Percentiles rank a stretch among this genome's conserved stretches.
These are phyloP conservation scores for Pluvialis apricaria DNA, from an alignment of 2,113 vertebrate genomes.

Conservation along the genomic window DNA sequence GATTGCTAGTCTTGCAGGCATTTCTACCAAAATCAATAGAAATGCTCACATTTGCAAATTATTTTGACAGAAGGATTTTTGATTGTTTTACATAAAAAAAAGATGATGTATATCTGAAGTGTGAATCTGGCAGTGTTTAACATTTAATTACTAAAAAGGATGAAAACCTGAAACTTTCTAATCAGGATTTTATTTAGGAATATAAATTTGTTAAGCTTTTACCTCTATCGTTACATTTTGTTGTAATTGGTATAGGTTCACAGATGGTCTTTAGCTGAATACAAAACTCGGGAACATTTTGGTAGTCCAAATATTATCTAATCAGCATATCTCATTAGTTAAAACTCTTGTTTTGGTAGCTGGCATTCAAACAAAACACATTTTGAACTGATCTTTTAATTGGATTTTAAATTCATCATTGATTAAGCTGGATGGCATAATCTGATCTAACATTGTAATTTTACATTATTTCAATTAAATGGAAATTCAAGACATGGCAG, in stretches of 20 bases:
- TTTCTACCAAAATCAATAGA: neutral
- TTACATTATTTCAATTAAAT: neutral
- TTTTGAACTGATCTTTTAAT: neutral
- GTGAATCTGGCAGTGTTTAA: neutral
- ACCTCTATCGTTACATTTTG: neutral
- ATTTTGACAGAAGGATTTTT: neutral
- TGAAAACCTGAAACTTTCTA: neutral
- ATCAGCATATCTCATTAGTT: neutral
- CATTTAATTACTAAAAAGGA: neutral
- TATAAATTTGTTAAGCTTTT: neutral
- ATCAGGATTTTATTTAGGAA: neutral
- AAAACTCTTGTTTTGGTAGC: neutral
- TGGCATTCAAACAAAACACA: neutral
- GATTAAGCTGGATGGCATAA: neutral
- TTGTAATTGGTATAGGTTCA: neutral
- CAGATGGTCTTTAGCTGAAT: neutral
- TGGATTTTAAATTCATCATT: neutral
- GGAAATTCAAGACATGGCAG: neutral
- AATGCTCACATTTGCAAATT: neutral
- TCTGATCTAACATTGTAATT: neutral
- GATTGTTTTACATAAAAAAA: neutral
- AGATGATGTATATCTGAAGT: neutral
- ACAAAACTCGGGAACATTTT: neutral
- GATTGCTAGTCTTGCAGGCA: neutral
- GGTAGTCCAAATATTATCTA: constrained; percentile 13